Percentiles rank a stretch among this genome's conserved stretches.
phyloP scores from a whole-genome alignment of 2,797 vertebrate species.

The Cottoperca gobio region DNA sequence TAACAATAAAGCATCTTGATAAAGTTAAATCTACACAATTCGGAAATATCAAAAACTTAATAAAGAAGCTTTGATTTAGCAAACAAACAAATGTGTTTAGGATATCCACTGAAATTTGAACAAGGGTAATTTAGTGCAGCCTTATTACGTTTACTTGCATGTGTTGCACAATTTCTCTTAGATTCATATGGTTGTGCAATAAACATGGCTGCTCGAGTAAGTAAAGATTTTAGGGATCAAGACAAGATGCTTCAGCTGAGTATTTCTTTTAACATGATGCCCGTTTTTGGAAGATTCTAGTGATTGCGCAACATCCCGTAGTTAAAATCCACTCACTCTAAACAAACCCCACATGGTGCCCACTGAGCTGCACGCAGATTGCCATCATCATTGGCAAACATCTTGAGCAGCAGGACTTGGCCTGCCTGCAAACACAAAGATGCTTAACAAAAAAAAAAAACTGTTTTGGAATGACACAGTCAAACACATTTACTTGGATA shows the following conservation, averaged over 20 bases:
- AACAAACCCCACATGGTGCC: constrained; percentile 55
- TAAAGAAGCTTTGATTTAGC: neutral
- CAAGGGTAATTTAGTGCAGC: no score
- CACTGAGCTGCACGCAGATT: constrained; percentile 23
- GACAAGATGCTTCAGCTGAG: constrained; percentile 17
- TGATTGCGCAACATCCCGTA: constrained; percentile 46
- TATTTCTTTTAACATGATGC: constrained; percentile 18
- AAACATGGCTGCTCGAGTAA: neutral
- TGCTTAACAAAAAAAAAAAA: constrained; percentile 15
- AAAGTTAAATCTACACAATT: neutral
- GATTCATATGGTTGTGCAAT: constrained; percentile 8
- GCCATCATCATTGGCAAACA: constrained; percentile 38
- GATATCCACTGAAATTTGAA: neutral
- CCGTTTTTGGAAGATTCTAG: constrained; percentile 47
- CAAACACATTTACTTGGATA: neutral
- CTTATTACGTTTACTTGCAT: neutral
- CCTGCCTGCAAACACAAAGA: constrained; percentile 18
- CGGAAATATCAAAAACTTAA: neutral
- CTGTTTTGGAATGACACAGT: neutral
- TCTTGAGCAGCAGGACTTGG: constrained; percentile 22
- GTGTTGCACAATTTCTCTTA: neutral
- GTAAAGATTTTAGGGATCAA: constrained; percentile 35
- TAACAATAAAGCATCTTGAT: neutral
- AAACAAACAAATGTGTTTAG: neutral
- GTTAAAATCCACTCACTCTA: constrained; percentile 40